Evolutionary conservation across 2,113 vertebrate genomes (phyloP).

Genomic region (Gopherus evgoodei): DNA sequence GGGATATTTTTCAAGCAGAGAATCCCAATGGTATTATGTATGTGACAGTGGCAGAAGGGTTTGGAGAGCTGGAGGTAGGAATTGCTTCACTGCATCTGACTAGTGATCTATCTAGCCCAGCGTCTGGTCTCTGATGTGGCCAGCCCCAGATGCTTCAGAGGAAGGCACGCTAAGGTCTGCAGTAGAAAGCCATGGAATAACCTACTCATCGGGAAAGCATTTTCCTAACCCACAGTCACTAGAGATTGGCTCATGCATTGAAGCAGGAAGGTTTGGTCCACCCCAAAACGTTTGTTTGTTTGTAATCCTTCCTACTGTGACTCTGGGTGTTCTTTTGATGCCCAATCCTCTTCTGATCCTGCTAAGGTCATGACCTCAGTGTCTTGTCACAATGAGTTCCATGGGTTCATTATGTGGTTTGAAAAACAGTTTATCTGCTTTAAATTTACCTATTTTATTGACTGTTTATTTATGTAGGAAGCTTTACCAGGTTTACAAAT

Average conservation of each 20-base stretch:
- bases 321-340: not conserved
- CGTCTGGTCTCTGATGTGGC: not conserved
- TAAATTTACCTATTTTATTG: not conserved
- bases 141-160: not conserved
- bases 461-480: not conserved
- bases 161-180: not conserved
- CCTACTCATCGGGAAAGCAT: not conserved
- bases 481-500: not conserved
- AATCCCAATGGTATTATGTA: not conserved
- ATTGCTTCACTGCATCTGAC: not conserved
- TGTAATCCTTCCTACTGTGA: not conserved
- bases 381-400: not conserved
- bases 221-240: not conserved
- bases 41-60: not conserved
- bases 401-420: not conserved
- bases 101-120: not conserved
- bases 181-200: not conserved
- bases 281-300: not conserved
- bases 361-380: not conserved
- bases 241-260: not conserved
- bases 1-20: not conserved
- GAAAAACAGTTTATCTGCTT: not conserved
- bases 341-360: not conserved
- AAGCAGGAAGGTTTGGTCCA: not conserved
- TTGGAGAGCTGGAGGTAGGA: not conserved